Conservation (phyloP, 1,140 invertebrate genomes). For the Trichonephila inaurata region DNA sequence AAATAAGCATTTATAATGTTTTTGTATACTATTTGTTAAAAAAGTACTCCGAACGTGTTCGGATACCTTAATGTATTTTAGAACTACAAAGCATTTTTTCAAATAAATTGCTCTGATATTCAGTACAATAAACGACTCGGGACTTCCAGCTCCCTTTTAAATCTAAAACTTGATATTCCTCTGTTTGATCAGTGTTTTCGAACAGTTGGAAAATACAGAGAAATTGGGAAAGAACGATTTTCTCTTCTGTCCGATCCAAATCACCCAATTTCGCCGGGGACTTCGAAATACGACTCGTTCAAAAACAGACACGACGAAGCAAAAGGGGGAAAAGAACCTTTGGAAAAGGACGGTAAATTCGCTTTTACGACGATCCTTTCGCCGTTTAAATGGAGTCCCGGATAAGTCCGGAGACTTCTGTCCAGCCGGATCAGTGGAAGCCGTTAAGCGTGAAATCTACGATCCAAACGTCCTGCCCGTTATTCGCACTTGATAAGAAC, state of each 20-base stretch:
- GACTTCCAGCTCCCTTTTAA: too few species aligned
- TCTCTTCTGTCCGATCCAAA: constrained; percentile 8
- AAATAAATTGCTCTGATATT: too few species aligned
- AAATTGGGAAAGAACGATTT: background rate
- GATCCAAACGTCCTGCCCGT: constrained; percentile 64
- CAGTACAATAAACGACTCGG: too few species aligned
- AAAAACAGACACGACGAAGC: background rate
- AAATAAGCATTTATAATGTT: too few species aligned
- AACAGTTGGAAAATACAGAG: background rate
- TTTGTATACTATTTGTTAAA: too few species aligned
- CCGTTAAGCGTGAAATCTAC: constrained; percentile 67
- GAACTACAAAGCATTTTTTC: too few species aligned
- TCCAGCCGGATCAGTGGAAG: constrained; percentile 30
- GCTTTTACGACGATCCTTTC: constrained; percentile 58
- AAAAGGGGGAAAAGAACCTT: constrained; percentile 8
- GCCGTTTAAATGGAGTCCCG: constrained; percentile 67
- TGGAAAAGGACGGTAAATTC: constrained; percentile 55
- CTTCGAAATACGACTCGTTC: constrained; percentile 39
- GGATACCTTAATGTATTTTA: too few species aligned
- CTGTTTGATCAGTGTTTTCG: background rate
- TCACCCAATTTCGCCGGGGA: constrained; percentile 55
- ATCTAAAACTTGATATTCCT: background rate
- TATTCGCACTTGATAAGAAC: constrained; percentile 67
- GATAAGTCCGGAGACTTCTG: constrained; percentile 65
- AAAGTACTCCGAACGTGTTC: too few species aligned